Base-by-base conservation (phyloP, 2,113 vertebrate species). In the Bagarius yarrelli region DNA sequence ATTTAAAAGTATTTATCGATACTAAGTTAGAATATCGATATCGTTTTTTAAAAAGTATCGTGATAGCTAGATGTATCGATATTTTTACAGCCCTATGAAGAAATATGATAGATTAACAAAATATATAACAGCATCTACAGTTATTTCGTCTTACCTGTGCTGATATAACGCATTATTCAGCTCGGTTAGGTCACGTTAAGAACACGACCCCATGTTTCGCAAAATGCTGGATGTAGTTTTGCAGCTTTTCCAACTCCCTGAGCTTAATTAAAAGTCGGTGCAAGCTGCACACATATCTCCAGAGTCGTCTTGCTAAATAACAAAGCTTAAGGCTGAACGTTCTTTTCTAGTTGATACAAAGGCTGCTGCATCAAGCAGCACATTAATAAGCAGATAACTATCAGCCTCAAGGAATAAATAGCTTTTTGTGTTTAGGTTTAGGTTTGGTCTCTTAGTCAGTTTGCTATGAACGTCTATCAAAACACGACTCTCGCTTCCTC, bases 381-480 rank as follows among this genome's bases (percentile, higher is more conserved):
- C 27, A 69, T 76, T 77, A 57, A 71, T 72, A 80, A 71, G 36
- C 1, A 23, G 40, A 78, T 47, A 30, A 66, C 18, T 25, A 59
- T 60, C 27, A 6, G 18, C 15, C 14, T 32, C 23, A 23, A 60
- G 34, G 25, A 30, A 47, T 47, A 71, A 71, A 79, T 14, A 13
- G 11, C 23, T 32, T 34, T 72, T 36, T 25, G n/a, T 63, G 56
- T 34, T 73, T 36, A 25, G 27, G 30, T 55, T 81, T 32, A 36
- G n/a, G 21, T 53, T 61, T 63, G 15, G 36, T 52, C 69, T 63
- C 47, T 52, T 0, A 8, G 53, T 3, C 67, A n/a, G 67, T 80
- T 50, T 56, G 69, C 40, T 32, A 9, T 14, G 13, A 67, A 25
- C 53, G 73, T 70, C 63, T 36, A 59, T 69, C 80, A 47, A 81